phyloP scores from a whole-genome alignment of 2,888 invertebrate genomes.

The Leptura quadrifasciata region DNA sequence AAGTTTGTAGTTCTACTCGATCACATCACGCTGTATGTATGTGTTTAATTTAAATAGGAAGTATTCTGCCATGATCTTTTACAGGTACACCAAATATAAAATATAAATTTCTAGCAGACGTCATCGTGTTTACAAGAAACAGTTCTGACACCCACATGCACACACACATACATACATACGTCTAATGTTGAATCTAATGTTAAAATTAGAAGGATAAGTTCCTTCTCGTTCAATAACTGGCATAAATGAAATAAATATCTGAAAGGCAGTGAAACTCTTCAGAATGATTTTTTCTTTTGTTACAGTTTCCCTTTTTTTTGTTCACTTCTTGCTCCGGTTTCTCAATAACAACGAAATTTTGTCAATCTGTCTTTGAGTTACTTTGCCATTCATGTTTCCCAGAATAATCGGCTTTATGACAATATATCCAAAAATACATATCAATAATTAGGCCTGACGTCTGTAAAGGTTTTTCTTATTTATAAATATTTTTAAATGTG shows the following conservation, averaged over 20 bases:
- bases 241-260: not conserved
- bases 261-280: not conserved
- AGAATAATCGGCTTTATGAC: conserved; percentile 7
- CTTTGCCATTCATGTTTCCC: not conserved
- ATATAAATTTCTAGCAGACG: too few relatives aligned
- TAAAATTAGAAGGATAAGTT: too few relatives aligned
- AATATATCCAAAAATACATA: conserved; percentile 7
- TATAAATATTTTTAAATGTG: not conserved
- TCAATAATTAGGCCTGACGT: not conserved
- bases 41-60: too few relatives aligned
- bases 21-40: too few relatives aligned
- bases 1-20: too few relatives aligned
- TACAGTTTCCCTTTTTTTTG: not conserved
- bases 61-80: too few relatives aligned
- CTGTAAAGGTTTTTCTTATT: not conserved
- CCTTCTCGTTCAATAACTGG: too few relatives aligned
- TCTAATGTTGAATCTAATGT: too few relatives aligned
- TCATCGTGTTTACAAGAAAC: too few relatives aligned
- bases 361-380: not conserved
- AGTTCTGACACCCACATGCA: too few relatives aligned
- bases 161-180: too few relatives aligned
- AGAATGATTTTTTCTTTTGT: not conserved
- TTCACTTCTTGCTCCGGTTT: not conserved
- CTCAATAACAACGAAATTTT: not conserved
- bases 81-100: too few relatives aligned